Base-by-base conservation (phyloP, 1,140 invertebrate genomes). In the Caenorhabditis latens region DNA sequence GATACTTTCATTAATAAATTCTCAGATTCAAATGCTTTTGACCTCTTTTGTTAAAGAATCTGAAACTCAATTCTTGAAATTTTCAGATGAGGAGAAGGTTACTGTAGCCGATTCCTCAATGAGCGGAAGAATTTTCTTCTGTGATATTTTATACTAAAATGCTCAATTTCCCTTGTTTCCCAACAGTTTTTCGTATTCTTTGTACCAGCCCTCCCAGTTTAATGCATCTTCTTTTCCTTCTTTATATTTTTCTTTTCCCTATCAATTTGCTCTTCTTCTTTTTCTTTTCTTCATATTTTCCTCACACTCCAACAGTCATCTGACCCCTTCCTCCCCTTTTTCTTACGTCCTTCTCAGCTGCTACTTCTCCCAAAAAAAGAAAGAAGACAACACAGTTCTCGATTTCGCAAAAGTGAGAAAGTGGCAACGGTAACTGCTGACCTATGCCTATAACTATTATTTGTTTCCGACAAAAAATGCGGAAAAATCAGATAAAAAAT, bases 131-230 rank as follows among this genome's bases (percentile, higher is more conserved):
- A 53, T 9, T 0, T n/a, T 61, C 19, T 61, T n/a, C 5, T 61
- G 3, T 21, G 11, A 61, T 11, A n/a, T 61, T 32, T 32, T 32
- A 32, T 32, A 32, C 32, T 2, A 32, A 32, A 32, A 32, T 32
- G 32, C 2, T 32, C 0, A 0, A 32, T 32, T 32, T 32, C 32
- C 32, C 32, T 32, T 32, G 0, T 32, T 32, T 32, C 32, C 65
- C n/a, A 19, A 16, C 43, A 71, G 40, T 71, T 71, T 42, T 42
- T 71, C 19, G 9, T 79, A 50, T 79, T 53, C 71, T 79, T 79
- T 79, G 71, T 50, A 79, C 71, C 71, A 79, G 71, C 43, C 71
- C 71, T 79, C 71, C 71, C 71, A 53, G 71, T 79, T 79, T 50
- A 50, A 19, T 46, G 9, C 53, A 19, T 71, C 42, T 14, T 24